These are phyloP conservation scores for Panonychus citri DNA, from an alignment of 1,140 invertebrate genomes.

Conservation along the genomic window DNA sequence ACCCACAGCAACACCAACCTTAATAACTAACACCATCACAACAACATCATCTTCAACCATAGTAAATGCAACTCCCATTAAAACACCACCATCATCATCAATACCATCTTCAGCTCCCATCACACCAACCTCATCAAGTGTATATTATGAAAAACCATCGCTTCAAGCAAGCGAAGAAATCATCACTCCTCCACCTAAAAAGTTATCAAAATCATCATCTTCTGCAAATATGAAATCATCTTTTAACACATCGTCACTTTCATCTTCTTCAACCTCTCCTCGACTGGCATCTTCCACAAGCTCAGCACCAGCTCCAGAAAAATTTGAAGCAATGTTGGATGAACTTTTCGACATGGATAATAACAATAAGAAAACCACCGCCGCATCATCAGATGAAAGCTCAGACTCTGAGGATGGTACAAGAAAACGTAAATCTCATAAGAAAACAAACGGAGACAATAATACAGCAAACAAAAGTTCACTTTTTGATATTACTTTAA, in stretches of 20 bases:
- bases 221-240: not conserved
- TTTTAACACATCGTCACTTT: not conserved
- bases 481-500: constrained; percentile 2
- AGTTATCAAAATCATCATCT: constrained; percentile 2
- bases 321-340: constrained; percentile 5
- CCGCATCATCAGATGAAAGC: not conserved
- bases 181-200: not conserved
- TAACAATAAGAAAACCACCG: not conserved
- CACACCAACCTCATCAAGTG: not conserved
- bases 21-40: constrained; percentile 2
- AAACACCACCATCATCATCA: not conserved
- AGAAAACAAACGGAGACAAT: not conserved
- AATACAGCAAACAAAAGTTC: not conserved
- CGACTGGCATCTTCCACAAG: not conserved
- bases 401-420: not conserved
- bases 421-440: not conserved
- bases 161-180: not conserved
- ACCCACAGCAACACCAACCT: not conserved
- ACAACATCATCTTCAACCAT: constrained; percentile 6
- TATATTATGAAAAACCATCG: not conserved
- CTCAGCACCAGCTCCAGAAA: not conserved
- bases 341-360: constrained; percentile 1
- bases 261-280: not conserved
- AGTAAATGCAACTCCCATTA: not conserved
- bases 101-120: not conserved